Conservation (phyloP, 2,888 invertebrate genomes). For the Euplexia lucipara region DNA sequence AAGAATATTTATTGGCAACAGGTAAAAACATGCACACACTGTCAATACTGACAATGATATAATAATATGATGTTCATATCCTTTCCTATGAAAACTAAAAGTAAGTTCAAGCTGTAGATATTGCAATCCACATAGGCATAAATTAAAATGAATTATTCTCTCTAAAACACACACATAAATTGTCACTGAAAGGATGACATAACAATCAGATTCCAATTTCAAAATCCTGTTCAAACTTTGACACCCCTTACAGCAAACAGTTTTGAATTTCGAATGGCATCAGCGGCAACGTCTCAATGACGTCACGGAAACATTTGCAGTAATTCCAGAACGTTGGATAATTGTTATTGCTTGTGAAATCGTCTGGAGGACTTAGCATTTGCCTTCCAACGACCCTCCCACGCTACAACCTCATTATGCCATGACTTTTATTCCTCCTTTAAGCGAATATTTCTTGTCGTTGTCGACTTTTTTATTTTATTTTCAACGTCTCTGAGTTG, state of each 20-base stretch:
- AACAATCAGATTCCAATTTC: not conserved
- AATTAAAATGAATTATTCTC: not conserved
- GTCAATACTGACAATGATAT: not conserved
- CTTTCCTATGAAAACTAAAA: not conserved
- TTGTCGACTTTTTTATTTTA: constrained; percentile 44
- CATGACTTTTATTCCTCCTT: constrained; percentile 51
- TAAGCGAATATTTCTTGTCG: constrained; percentile 50
- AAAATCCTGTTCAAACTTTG: not conserved
- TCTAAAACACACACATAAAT: not conserved
- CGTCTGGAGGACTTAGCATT: constrained; percentile 63
- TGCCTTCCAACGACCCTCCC: constrained; percentile 55
- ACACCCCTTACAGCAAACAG: constrained; percentile 29
- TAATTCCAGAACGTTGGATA: constrained; percentile 69
- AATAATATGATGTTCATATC: not conserved
- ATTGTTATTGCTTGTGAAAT: constrained; percentile 75
- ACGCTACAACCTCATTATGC: constrained; percentile 67
- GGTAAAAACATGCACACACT: no score
- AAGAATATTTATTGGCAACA: no score
- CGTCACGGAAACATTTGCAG: constrained; percentile 68
- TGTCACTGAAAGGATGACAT: not conserved
- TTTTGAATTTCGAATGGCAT: constrained; percentile 25
- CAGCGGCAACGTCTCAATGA: constrained; percentile 53
- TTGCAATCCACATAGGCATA: no score
- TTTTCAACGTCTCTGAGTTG: constrained; percentile 24
- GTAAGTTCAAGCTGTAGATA: not conserved